Evolutionary conservation across 2,797 vertebrate genomes (phyloP).

Genomic region (Anguilla marmorata): DNA sequence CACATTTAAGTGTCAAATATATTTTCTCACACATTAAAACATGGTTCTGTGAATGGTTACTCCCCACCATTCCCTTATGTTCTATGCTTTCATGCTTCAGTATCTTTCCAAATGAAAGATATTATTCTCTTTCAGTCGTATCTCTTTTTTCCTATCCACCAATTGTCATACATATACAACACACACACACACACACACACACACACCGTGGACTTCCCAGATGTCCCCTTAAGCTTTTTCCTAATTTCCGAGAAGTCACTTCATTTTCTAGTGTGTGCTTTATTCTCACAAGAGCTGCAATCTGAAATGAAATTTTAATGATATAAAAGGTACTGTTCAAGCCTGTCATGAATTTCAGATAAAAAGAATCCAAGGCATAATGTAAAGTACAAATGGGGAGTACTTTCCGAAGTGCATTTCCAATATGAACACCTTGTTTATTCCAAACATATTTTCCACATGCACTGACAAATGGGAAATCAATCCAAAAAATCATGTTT

Average conservation of each 20-base stretch:
- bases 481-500: background rate
- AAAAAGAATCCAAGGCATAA: background rate
- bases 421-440: background rate
- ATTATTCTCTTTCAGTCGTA: background rate
- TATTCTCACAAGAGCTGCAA: background rate
- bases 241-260: background rate
- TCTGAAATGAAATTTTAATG: background rate
- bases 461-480: background rate
- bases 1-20: constrained; percentile 10
- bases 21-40: background rate
- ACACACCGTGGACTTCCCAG: background rate
- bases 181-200: background rate
- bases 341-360: background rate
- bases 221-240: background rate
- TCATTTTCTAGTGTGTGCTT: background rate
- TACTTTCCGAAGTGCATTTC: background rate
- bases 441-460: background rate
- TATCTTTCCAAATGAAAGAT: background rate
- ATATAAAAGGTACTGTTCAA: background rate
- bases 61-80: background rate
- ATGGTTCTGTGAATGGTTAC: background rate
- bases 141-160: background rate
- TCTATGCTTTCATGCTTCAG: background rate
- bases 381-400: background rate
- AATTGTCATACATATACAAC: background rate